Percentiles rank a stretch among this genome's conserved stretches.
Conservation (phyloP, 2,888 invertebrate genomes). For the Platycheirus rosarum region DNA sequence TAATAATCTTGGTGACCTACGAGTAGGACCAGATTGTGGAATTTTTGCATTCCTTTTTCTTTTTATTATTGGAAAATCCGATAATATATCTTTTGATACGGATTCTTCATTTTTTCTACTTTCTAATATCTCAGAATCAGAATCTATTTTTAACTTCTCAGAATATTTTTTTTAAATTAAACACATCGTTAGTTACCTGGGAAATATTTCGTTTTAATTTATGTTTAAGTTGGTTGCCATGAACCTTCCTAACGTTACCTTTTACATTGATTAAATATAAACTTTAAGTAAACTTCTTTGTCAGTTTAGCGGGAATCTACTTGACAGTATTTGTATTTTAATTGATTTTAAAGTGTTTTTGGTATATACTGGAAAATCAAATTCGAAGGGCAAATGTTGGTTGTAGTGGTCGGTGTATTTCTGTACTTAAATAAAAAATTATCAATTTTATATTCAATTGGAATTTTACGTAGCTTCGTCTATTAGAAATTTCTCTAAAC, state of each 20-base stretch:
- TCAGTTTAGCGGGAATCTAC: not conserved
- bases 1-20: constrained; percentile 13
- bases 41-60: not conserved
- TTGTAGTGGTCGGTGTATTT: constrained; percentile 18
- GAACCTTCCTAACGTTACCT: not conserved
- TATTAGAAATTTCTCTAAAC: constrained; percentile 4
- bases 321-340: constrained; percentile 3
- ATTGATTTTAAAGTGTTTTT: constrained; percentile 7
- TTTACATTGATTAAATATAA: not conserved
- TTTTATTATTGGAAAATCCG: not conserved
- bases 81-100: not conserved
- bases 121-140: not conserved
- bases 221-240: not conserved
- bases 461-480: constrained; percentile 13
- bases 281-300: constrained; percentile 1
- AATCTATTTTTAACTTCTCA: no score
- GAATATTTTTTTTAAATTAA: not conserved
- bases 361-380: constrained; percentile 2
- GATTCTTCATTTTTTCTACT: not conserved
- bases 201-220: constrained; percentile 1
- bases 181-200: not conserved
- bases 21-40: not conserved
- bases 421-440: constrained; percentile 15
- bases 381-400: constrained; percentile 1
- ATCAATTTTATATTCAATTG: constrained; percentile 15